Evolutionary conservation across 2,797 vertebrate species (phyloP), one percentile per base, ranked within the genome.

Genomic region (Distichodus sexfasciatus): DNA sequence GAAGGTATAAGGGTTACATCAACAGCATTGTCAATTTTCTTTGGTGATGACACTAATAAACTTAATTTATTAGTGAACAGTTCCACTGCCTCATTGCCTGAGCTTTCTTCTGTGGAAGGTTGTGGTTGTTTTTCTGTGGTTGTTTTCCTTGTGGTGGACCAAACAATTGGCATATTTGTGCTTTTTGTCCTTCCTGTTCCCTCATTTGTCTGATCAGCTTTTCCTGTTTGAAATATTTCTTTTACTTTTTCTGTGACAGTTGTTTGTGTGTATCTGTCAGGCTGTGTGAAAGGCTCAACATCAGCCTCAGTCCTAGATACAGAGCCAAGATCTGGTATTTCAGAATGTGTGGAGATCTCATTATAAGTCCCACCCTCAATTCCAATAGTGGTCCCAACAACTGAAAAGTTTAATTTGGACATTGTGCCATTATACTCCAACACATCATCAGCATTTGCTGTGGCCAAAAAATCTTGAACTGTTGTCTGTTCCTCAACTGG

Each of bases 11-110:
- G 41, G 3, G 70, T 35, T 12, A 23, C 23, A 41, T 43, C 54
- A 24, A 69, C 50, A 2, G 58, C 21, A 55, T 64, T 43, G 6
- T 75, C 75, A 26, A 70, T 71, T 7, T 63, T 43, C 46, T 72
- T 15, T 28, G 76, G 40, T 11, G 50, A 41, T 19, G 58, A 28
- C 29, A 55, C 43, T 40, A 60, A 53, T 24, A 35, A n/a, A 36
- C 40, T 8, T 0, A 54, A 53, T 19, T 50, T 47, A 29, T 61
- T 33, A 55, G 58, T 65, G 19, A 38, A 44, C 33, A 44, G 41
- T 53, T 57, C 48, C 3, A 38, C 14, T 15, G 38, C 43, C 6
- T 64, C 26, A 38, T 75, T 54, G 28, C 10, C 63, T 66, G 57
- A 77, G 26, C 35, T 71, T 41, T 71, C 36, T 15, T 59, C 50